Conservation (phyloP, 2,888 invertebrate species). For the Thelaira solivaga region DNA sequence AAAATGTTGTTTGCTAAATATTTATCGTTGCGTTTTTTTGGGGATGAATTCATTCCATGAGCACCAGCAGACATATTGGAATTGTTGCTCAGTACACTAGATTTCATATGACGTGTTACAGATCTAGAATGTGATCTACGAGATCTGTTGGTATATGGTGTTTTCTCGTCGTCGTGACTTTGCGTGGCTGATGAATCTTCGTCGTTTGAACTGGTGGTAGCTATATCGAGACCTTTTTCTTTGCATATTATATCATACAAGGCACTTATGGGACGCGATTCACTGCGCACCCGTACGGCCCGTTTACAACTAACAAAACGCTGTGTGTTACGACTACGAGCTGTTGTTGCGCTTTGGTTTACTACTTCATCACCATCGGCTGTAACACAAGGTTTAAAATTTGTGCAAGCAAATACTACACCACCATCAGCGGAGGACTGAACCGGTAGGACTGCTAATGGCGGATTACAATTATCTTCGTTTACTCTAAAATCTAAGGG, state of each 20-base stretch:
- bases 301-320: slow-evolving; percentile 74
- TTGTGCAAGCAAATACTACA: slow-evolving; percentile 64
- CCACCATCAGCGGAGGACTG: slow-evolving; percentile 66
- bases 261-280: slow-evolving; percentile 76
- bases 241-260: slow-evolving; percentile 78
- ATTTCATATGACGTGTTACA: slow-evolving; percentile 22
- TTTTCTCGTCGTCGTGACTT: slow-evolving; percentile 52
- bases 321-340: slow-evolving; percentile 70
- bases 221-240: slow-evolving; percentile 75
- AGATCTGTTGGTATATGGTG: slow-evolving; percentile 7
- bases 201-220: slow-evolving; percentile 68
- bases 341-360: slow-evolving; percentile 18
- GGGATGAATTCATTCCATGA: slow-evolving; percentile 27
- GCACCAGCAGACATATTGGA: slow-evolving; percentile 54
- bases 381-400: slow-evolving; percentile 55
- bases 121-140: slow-evolving; percentile 44
- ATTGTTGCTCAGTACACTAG: slow-evolving; percentile 19
- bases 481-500: slow-evolving; percentile 37
- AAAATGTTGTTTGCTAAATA: slow-evolving; percentile 39
- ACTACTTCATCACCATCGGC: slow-evolving; percentile 8
- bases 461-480: slow-evolving; percentile 19
- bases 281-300: slow-evolving; percentile 75
- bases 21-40: slow-evolving; percentile 45
- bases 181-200: slow-evolving; percentile 61
- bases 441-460: slow-evolving; percentile 41